Conservation (phyloP, 1,140 invertebrate species). For the Drosophila micromelanica region DNA sequence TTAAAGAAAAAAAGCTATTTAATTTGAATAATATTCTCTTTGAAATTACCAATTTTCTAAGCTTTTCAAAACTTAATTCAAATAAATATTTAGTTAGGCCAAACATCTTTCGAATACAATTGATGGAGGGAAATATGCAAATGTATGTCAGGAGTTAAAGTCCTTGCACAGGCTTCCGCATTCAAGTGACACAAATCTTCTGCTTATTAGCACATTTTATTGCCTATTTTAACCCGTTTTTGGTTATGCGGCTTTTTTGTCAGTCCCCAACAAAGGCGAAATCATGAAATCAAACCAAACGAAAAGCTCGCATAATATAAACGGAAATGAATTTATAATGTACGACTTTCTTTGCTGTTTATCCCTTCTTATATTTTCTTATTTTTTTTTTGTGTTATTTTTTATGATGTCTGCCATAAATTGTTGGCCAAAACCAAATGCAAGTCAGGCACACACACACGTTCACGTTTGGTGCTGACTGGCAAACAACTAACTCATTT, state of each 20-base stretch:
- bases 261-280: constrained; percentile 12
- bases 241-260: constrained; percentile 25
- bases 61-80: neutral
- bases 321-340: constrained; percentile 81
- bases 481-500: constrained; percentile 80
- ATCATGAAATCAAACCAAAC: constrained; percentile 43
- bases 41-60: no score
- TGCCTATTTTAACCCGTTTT: constrained; percentile 56
- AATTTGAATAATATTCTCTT: no score
- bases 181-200: constrained; percentile 54
- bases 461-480: constrained; percentile 21
- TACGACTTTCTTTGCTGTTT: constrained; percentile 56
- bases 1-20: no score
- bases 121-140: constrained; percentile 26
- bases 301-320: constrained; percentile 58
- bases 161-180: constrained; percentile 1
- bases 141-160: constrained; percentile 12
- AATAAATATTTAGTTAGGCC: neutral
- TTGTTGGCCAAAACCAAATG: constrained; percentile 27
- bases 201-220: constrained; percentile 78
- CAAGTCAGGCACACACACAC: constrained; percentile 3
- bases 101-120: neutral
- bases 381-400: constrained; percentile 24
- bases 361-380: constrained; percentile 25
- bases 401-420: constrained; percentile 42